A percentile compares a stretch with the other conserved stretches of the same genome.
Evolutionary conservation across 2,113 vertebrate genomes (phyloP).

Genomic region (Mandrillus leucophaeus): DNA sequence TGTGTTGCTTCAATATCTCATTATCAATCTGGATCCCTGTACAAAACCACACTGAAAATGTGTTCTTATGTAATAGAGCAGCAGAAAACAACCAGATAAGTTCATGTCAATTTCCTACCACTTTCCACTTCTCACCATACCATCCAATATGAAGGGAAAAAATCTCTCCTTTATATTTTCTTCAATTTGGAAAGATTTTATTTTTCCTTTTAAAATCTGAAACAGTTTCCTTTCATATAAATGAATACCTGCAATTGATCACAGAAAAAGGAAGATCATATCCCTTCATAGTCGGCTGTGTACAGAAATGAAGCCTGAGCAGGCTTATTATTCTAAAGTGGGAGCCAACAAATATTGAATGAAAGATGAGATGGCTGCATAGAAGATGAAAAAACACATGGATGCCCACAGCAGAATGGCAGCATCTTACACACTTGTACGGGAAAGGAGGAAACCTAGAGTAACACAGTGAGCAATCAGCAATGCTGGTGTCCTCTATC

Average conservation of each 20-base stretch:
- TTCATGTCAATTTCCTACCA: neutral
- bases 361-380: neutral
- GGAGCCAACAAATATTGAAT: neutral
- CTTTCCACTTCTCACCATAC: neutral
- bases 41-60: neutral
- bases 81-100: neutral
- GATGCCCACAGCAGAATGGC: neutral
- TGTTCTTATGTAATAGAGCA: neutral
- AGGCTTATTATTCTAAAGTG: neutral
- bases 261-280: neutral
- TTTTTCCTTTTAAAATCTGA: slow-evolving; percentile 34
- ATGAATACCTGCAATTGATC: neutral
- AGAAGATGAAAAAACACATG: neutral
- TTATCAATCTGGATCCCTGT: neutral
- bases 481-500: neutral
- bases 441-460: neutral
- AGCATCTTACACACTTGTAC: neutral
- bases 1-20: neutral
- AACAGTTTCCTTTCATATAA: slow-evolving; percentile 11
- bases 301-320: neutral
- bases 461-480: neutral
- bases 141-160: neutral
- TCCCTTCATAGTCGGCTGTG: neutral
- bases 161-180: neutral
- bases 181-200: neutral